These are phyloP conservation scores for Canis aureus DNA, from an alignment of 2,113 vertebrate species.

Conservation along the genomic window DNA sequence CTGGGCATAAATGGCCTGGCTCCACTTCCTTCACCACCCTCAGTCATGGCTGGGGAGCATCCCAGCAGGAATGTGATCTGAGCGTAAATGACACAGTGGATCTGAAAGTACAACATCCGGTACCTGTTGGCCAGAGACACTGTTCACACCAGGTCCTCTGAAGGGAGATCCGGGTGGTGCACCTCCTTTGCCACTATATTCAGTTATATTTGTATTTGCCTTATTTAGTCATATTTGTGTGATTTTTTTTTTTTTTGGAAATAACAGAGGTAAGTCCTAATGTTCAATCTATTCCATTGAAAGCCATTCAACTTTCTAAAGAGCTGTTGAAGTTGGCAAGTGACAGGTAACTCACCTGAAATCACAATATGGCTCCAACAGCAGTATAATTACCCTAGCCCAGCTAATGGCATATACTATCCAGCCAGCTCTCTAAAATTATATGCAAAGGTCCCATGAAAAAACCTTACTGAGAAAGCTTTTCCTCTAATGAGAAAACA, in stretches of 20 bases:
- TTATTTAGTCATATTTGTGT: neutral
- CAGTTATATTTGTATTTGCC: neutral
- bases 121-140: neutral
- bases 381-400: neutral
- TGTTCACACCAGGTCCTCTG: neutral
- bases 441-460: neutral
- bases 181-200: neutral
- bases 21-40: accelerated
- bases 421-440: neutral
- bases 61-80: neutral
- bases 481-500: neutral
- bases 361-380: neutral
- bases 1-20: neutral
- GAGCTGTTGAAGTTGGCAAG: neutral
- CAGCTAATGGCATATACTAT: neutral
- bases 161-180: neutral
- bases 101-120: neutral
- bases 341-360: neutral
- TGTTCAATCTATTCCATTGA: neutral
- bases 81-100: accelerated
- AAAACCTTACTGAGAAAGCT: neutral
- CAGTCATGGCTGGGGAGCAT: neutral
- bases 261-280: neutral
- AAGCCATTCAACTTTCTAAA: neutral
- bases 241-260: neutral